Conservation (phyloP, 1,140 invertebrate genomes). For the Penaeus indicus region DNA sequence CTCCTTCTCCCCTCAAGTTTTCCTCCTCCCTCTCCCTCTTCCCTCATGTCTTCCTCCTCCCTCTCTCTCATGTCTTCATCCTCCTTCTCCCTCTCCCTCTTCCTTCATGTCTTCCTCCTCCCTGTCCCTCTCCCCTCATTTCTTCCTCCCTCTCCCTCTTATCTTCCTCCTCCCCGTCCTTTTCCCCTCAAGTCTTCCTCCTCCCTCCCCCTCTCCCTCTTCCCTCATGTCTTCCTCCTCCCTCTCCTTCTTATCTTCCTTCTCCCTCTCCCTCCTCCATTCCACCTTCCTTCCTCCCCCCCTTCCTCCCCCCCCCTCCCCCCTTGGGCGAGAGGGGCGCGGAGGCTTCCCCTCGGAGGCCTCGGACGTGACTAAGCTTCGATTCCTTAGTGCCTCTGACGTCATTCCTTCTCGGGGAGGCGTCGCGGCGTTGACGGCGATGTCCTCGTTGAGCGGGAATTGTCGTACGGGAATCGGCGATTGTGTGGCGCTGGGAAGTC, state of each 20-base stretch:
- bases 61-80: too few species aligned
- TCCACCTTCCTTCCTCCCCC: not conserved
- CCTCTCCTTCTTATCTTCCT: not conserved
- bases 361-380: slow-evolving; percentile 31
- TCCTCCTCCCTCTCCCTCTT: too few species aligned
- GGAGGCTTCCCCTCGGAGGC: not conserved
- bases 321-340: not conserved
- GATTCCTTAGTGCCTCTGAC: slow-evolving; percentile 32
- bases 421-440: too few species aligned
- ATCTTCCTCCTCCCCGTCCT: not conserved
- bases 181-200: too few species aligned
- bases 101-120: too few species aligned
- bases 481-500: not conserved
- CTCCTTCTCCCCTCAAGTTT: not conserved
- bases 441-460: too few species aligned
- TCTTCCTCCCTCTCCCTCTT: not conserved
- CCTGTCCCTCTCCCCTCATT: not conserved
- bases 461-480: too few species aligned
- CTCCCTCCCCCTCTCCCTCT: too few species aligned
- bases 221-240: not conserved
- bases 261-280: not conserved
- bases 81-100: too few species aligned
- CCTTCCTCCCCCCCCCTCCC: not conserved
- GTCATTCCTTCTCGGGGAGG: not conserved
- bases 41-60: too few species aligned